Evolutionary conservation across 2,113 vertebrate genomes (phyloP).

Genomic region (Macquaria australasica): DNA sequence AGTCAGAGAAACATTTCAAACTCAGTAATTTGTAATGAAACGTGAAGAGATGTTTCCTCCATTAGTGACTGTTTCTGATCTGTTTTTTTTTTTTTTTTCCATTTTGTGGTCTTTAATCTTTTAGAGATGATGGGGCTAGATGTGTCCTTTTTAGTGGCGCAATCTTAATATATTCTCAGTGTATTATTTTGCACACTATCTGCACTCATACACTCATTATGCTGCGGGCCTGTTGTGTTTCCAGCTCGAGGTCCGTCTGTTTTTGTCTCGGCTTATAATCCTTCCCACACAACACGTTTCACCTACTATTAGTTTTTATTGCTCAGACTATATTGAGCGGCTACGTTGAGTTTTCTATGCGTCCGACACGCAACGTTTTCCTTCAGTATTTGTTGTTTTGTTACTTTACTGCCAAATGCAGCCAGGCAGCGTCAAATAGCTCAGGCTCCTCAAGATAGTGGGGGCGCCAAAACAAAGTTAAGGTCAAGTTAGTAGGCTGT

Average conservation of each 20-base stretch:
- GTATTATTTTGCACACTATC: background rate
- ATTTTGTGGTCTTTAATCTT: background rate
- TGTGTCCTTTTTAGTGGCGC: background rate
- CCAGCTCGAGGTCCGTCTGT: conserved; percentile 1
- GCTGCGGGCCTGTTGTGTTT: background rate
- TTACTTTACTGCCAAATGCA: conserved; percentile 86
- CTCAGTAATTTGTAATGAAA: conserved; percentile 21
- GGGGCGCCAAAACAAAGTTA: conserved; percentile 98
- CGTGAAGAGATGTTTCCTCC: background rate
- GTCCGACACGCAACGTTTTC: conserved; percentile 33
- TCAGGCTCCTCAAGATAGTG: conserved; percentile 88
- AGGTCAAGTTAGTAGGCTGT: conserved; percentile 97
- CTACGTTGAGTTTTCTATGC: conserved; percentile 21
- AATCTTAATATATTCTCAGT: background rate
- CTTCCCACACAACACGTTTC: background rate
- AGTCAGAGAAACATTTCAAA: conserved; percentile 13
- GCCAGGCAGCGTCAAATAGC: conserved; percentile 89
- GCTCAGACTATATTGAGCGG: conserved; percentile 28
- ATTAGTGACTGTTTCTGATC: background rate
- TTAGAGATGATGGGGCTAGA: background rate
- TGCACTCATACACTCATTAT: background rate
- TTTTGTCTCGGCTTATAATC: conserved; percentile 7
- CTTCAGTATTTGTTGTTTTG: conserved; percentile 68
- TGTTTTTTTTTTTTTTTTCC: background rate
- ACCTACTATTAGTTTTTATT: conserved; percentile 38